These are phyloP conservation scores for Scalopus aquaticus DNA, from an alignment of 2,113 vertebrate species.

Conservation along the genomic window DNA sequence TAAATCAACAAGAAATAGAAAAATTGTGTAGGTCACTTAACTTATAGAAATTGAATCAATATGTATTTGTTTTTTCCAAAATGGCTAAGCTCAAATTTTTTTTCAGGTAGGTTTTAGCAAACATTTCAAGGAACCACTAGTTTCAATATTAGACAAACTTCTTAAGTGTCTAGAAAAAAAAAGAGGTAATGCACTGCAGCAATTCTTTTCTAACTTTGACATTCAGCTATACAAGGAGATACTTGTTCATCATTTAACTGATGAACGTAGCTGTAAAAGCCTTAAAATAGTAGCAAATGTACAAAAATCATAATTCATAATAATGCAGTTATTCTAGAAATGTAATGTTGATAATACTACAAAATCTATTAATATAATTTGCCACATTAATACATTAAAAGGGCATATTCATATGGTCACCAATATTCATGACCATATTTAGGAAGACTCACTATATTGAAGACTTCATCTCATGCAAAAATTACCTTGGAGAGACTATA, in stretches of 20 bases:
- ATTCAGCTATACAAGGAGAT: neutral
- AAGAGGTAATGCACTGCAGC: neutral
- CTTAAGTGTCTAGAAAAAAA: neutral
- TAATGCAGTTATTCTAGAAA: slow-evolving; percentile 14
- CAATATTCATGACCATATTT: neutral
- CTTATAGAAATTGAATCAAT: neutral
- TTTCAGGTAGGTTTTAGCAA: slow-evolving; percentile 33
- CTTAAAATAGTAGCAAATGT: neutral
- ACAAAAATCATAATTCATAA: slow-evolving; percentile 1
- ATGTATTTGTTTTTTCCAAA: neutral
- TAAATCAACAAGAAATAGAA: slow-evolving; percentile 32
- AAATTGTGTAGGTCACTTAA: slow-evolving; percentile 16
- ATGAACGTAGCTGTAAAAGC: neutral
- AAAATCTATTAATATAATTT: neutral
- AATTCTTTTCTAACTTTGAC: neutral
- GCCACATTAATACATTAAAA: slow-evolving; percentile 2
- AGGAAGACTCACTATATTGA: neutral
- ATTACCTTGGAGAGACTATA: neutral
- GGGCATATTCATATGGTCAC: neutral
- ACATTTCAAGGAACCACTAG: neutral
- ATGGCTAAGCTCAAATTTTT: neutral
- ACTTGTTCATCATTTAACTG: neutral
- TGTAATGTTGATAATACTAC: neutral
- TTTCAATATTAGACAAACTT: neutral
- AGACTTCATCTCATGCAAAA: slow-evolving; percentile 18